phyloP scores from a whole-genome alignment of 2,888 invertebrate species.

The Abscondita cerata region DNA sequence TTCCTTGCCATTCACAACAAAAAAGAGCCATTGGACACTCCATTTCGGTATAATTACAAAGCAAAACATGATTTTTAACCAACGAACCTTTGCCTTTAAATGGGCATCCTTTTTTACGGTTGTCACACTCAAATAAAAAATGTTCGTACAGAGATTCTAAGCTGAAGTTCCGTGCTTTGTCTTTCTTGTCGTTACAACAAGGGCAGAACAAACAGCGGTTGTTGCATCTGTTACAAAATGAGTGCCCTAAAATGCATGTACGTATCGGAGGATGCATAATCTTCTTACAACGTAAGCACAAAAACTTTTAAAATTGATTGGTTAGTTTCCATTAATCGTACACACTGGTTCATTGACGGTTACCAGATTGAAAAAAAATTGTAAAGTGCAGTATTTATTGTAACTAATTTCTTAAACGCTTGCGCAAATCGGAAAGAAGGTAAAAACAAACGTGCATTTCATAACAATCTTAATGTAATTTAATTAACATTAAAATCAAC shows the following conservation, averaged over 20 bases:
- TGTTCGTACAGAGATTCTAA: background rate
- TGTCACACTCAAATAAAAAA: background rate
- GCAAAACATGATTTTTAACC: background rate
- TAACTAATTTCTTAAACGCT: too few species aligned
- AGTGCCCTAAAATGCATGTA: constrained; percentile 1
- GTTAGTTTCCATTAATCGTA: too few species aligned
- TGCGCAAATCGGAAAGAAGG: too few species aligned
- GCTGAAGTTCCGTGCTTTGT: background rate
- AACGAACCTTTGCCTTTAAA: background rate
- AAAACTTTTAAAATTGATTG: background rate
- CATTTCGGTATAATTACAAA: background rate
- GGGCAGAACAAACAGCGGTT: background rate
- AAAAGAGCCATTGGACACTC: background rate
- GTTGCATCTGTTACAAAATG: background rate
- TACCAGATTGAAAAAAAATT: too few species aligned
- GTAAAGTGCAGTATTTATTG: too few species aligned
- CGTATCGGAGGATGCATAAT: background rate
- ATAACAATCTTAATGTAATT: too few species aligned
- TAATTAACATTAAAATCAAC: too few species aligned
- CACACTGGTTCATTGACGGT: too few species aligned
- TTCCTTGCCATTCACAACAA: background rate
- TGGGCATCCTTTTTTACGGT: background rate
- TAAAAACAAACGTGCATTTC: too few species aligned
- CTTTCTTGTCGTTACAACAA: background rate
- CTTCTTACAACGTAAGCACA: background rate